Evolutionary conservation across 1,140 invertebrate genomes (phyloP).

Genomic region (Pinna nobilis): DNA sequence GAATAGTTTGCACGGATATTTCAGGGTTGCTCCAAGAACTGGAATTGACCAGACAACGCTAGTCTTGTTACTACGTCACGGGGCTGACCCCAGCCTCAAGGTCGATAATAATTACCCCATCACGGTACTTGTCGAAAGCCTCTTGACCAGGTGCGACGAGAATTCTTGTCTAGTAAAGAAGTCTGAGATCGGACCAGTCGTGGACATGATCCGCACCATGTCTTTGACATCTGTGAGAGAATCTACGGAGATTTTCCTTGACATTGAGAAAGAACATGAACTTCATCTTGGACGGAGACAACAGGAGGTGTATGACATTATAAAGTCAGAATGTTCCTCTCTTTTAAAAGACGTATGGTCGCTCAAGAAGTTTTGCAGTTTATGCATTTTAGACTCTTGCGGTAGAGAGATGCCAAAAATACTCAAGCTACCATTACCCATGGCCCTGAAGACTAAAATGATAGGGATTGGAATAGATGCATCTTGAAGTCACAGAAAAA

Average conservation of each 20-base stretch:
- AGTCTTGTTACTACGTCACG: conserved; percentile 54
- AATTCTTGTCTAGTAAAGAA: conserved; percentile 12
- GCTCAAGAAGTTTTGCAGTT: conserved; percentile 27
- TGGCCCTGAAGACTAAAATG: conserved; percentile 20
- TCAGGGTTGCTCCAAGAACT: conserved; percentile 27
- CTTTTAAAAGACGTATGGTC: background rate
- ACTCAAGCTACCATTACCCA: conserved; percentile 38
- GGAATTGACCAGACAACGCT: conserved; percentile 46
- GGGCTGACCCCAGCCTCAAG: conserved; percentile 51
- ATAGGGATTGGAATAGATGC: no score
- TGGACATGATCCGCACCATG: conserved; percentile 22
- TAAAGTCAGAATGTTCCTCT: conserved; percentile 8
- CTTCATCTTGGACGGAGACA: background rate
- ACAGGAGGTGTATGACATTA: conserved; percentile 14
- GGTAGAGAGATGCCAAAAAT: conserved; percentile 22
- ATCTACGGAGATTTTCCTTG: conserved; percentile 1
- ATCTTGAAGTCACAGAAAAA: no score
- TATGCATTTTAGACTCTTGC: conserved; percentile 37
- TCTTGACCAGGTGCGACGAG: conserved; percentile 17
- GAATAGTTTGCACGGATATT: conserved; percentile 51
- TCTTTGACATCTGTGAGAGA: conserved; percentile 2
- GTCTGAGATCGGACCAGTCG: conserved; percentile 26
- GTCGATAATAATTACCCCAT: conserved; percentile 35
- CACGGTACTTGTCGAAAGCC: conserved; percentile 38
- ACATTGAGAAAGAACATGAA: background rate